Evolutionary conservation across 2,797 vertebrate species (phyloP).

Genomic region (Meda fulgida): DNA sequence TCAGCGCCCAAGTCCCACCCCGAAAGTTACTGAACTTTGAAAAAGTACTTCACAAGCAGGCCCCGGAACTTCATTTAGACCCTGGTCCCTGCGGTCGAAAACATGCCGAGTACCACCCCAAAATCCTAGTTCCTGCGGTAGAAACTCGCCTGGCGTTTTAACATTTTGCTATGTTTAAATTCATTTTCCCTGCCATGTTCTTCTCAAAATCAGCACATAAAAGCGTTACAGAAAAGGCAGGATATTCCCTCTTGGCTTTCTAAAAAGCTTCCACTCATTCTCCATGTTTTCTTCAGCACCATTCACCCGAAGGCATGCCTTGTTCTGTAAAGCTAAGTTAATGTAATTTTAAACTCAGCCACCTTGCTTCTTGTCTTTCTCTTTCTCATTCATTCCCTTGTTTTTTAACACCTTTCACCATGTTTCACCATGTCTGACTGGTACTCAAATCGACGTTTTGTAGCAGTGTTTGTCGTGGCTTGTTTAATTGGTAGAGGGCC

Average conservation of each 20-base stretch:
- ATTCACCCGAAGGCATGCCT: slow-evolving; percentile 31
- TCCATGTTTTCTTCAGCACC: slow-evolving; percentile 36
- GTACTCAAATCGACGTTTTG: slow-evolving; percentile 30
- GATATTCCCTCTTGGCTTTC: neutral
- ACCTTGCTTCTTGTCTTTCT: neutral
- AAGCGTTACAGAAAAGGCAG: neutral
- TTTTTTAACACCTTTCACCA: slow-evolving; percentile 2
- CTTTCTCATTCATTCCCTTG: slow-evolving; percentile 1
- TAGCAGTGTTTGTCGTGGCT: slow-evolving; percentile 29
- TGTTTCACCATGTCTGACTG: slow-evolving; percentile 46
- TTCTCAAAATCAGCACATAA: neutral
- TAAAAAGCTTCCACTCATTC: slow-evolving; percentile 5
- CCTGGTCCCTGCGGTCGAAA: too few species aligned
- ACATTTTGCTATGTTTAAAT: neutral
- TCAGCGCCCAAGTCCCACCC: too few species aligned
- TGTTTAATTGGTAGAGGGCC: slow-evolving; percentile 41
- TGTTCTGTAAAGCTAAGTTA: slow-evolving; percentile 47
- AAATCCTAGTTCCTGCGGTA: too few species aligned
- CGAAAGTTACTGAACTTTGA: too few species aligned
- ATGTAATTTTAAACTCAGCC: slow-evolving; percentile 16
- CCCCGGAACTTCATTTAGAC: too few species aligned
- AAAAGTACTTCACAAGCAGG: too few species aligned
- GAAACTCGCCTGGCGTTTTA: too few species aligned
- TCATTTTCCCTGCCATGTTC: too few species aligned
- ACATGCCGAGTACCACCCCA: too few species aligned